Evolutionary conservation across 2,113 vertebrate species (phyloP).

Genomic region (Ia io): DNA sequence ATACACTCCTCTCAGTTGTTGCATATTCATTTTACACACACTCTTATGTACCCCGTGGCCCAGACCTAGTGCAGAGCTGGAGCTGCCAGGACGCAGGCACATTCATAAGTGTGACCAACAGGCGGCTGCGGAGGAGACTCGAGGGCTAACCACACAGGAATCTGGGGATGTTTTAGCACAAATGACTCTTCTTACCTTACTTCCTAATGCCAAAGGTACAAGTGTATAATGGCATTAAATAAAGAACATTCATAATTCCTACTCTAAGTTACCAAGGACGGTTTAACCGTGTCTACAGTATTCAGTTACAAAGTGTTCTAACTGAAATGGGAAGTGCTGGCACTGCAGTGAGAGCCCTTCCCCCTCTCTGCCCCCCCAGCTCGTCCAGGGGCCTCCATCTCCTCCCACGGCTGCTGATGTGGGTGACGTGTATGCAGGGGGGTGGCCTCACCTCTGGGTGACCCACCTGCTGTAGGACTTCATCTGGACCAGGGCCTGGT

Average conservation of each 20-base stretch:
- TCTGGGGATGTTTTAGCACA: background rate
- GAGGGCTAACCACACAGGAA: background rate
- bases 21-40: background rate
- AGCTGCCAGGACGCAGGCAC: background rate
- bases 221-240: background rate
- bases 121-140: background rate
- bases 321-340: background rate
- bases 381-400: background rate
- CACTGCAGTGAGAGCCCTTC: background rate
- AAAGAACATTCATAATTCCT: background rate
- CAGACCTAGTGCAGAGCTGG: background rate
- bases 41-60: background rate
- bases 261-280: background rate
- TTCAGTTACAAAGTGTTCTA: background rate
- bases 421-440: background rate
- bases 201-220: background rate
- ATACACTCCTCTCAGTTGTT: too few species aligned
- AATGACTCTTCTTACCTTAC: background rate
- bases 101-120: fast-evolving
- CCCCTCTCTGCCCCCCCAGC: background rate
- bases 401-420: background rate
- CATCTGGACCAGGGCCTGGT: slow-evolving; percentile 87
- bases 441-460: background rate
- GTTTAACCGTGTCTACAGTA: background rate
- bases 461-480: slow-evolving; percentile 89